phyloP scores from a whole-genome alignment of 2,888 invertebrate genomes.

The Quadroppia sp. region DNA sequence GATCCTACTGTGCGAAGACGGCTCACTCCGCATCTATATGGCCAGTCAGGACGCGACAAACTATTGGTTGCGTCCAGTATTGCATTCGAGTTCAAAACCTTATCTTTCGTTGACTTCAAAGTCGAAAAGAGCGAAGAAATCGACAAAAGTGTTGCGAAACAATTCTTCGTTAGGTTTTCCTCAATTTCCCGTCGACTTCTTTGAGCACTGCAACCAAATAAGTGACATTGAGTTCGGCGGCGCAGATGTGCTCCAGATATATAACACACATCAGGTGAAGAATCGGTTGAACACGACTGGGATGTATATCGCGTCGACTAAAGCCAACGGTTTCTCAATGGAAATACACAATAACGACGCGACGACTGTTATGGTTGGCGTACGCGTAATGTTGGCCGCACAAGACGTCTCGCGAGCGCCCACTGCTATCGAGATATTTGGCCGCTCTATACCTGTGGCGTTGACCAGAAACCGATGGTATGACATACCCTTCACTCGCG shows the following conservation, averaged over 20 bases:
- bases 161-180: slow-evolving; percentile 59
- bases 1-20: slow-evolving; percentile 90
- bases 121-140: slow-evolving; percentile 44
- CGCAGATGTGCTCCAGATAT: slow-evolving; percentile 87
- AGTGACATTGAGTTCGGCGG: slow-evolving; percentile 93
- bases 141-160: slow-evolving; percentile 43
- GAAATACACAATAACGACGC: slow-evolving; percentile 82
- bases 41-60: slow-evolving; percentile 70
- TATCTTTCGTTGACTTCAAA: slow-evolving; percentile 41
- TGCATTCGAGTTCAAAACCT: slow-evolving; percentile 49
- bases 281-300: slow-evolving; percentile 78
- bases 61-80: slow-evolving; percentile 65
- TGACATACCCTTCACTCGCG: slow-evolving; percentile 87
- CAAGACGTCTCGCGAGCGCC: slow-evolving; percentile 75
- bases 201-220: slow-evolving; percentile 87
- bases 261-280: slow-evolving; percentile 88
- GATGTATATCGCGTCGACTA: slow-evolving; percentile 88
- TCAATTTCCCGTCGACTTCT: slow-evolving; percentile 90
- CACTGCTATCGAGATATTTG: slow-evolving; percentile 70
- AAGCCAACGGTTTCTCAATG: slow-evolving; percentile 79
- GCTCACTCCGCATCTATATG: slow-evolving; percentile 88
- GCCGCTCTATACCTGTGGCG: slow-evolving; percentile 67
- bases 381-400: slow-evolving; percentile 77
- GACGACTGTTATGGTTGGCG: slow-evolving; percentile 78
- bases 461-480: slow-evolving; percentile 82